Evolutionary conservation across 1,140 invertebrate species (phyloP), one percentile per base, ranked within the genome.

Genomic region (Aplysia californica): DNA sequence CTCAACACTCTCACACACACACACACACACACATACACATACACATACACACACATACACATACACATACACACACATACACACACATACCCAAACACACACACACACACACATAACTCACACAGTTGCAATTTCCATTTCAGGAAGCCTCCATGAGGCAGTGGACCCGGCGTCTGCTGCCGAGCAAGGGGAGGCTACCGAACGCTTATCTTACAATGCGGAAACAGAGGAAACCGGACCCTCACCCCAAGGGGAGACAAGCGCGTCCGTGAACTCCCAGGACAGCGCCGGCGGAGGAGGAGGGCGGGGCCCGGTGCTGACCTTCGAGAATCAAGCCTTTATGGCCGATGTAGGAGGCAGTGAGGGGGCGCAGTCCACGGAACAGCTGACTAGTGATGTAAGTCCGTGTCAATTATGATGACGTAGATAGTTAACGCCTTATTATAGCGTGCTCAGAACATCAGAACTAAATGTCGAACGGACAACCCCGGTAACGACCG

Each of bases 291-390:
- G 33, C 18, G 67, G 39, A 6, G 66, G 64, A 80, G 79, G 79
- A 64, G 73, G 73, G n/a, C n/a, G 44, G 10, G 44, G 44, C 44
- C 10, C 44, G 33, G 72, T 68, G n/a, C 44, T 75, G 1, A 79
- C 72, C 41, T 83, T 73, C 75, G 80, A 76, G 65, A 85, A 83
- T 39, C 77, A 73, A 66, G 79, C 74, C 41, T 84, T 80, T 73
- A 79, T 83, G 61, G 79, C 79, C 4, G 80, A 84, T 41, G 68
- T 29, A 20, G 69, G 71, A 21, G 69, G 71, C 38, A 81, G 80
- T 69, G 64, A 76, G 41, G 50, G 26, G 10, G 56, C 70, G 31
- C 44, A 69, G 21, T 77, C 75, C 20, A 33, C 38, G 39, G 75
- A 76, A 2, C 50, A 56, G 38, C 41, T 79, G 35, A 72, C 72